These are phyloP conservation scores for Sus cebifrons DNA, from an alignment of 2,797 vertebrate species.

Conservation along the genomic window DNA sequence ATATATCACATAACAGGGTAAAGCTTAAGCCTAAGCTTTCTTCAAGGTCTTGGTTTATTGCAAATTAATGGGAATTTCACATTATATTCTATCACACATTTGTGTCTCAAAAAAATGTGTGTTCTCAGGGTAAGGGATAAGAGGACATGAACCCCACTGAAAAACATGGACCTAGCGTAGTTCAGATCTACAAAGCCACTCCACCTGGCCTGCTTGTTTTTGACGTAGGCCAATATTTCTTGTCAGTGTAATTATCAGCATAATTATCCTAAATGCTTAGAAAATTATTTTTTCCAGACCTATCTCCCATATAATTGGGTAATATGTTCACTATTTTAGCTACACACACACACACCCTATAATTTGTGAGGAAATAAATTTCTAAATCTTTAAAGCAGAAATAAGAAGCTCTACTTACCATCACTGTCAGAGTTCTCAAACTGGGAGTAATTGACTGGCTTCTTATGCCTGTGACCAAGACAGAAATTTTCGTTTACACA, in stretches of 20 bases:
- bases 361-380: background rate
- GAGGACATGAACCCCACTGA: background rate
- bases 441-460: conserved; percentile 93
- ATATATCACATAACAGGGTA: background rate
- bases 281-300: conserved; percentile 12
- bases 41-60: conserved; percentile 16
- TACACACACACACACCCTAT: too few species aligned
- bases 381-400: conserved; percentile 24
- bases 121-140: background rate
- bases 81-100: background rate
- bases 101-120: background rate
- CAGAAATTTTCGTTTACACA: conserved; percentile 18
- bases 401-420: conserved; percentile 86
- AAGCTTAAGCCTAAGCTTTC: conserved; percentile 19
- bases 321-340: background rate
- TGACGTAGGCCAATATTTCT: conserved; percentile 22
- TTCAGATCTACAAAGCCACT: background rate
- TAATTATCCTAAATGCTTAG: conserved; percentile 30
- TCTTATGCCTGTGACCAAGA: conserved; percentile 92
- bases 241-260: conserved; percentile 11
- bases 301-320: background rate
- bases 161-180: background rate
- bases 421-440: conserved; percentile 92
- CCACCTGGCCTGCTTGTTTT: background rate
- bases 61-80: conserved; percentile 26